Base-by-base conservation (phyloP, 2,888 invertebrate genomes). In the Digitonthophagus gazella region DNA sequence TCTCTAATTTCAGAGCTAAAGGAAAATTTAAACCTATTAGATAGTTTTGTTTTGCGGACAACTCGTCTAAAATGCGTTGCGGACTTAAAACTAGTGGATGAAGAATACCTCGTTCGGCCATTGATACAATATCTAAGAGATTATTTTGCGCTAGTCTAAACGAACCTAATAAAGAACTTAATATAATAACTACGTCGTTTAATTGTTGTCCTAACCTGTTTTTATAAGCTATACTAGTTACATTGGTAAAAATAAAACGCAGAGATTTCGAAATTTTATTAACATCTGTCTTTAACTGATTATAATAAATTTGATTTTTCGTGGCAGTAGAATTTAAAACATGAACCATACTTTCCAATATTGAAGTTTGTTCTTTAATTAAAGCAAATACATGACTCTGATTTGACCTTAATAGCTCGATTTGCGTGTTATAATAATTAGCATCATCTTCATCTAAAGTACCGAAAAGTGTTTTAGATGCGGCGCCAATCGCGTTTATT, bases 41-140 rank as follows among this genome's bases (percentile, higher is more conserved):
- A 58, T n/a, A 58, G 18, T n/a, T 58, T 18, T 58, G 58, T 58
- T 58, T 58, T 15, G n/a, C 58, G 2, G 58, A 16, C 15, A 58
- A 58, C 8, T 58, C 58, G 15, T 58, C 15, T 8, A 58, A 8
- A 58, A 58, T 58, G 18, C 58, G 58, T 58, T 58, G 58, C 15
- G 58, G 58, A 58, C 58, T 58, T 58, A 58, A 58, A 58, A 58
- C 58, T 58, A 58, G 18, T 16, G 58, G 58, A 58, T 58, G 58
- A 16, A n/a, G 18, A 16, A 58, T 58, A 16, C 58, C 58, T 58
- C 58, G 15, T 58, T 58, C 58, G 18, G 58, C 58, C 18, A 58
- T 16, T 58, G 58, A 58, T 58, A 58, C 15, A 58, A 58, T 18
- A 58, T 58, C 18, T 16, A 58, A 6, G 8, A 58, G 18, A 15